phyloP scores from a whole-genome alignment of 2,888 invertebrate species.

The Tinea semifulvella region DNA sequence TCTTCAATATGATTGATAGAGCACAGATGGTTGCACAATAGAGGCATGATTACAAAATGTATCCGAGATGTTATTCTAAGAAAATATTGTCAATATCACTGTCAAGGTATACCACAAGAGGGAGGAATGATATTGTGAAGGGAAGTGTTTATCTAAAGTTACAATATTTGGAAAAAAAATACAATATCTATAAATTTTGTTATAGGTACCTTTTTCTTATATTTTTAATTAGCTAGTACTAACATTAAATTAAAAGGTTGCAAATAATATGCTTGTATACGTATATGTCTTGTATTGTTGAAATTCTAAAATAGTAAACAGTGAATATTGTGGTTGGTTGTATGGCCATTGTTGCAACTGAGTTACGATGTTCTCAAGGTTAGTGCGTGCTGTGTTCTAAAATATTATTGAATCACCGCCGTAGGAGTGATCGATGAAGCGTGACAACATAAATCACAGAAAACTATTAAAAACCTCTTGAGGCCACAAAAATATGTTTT shows the following conservation, averaged over 20 bases:
- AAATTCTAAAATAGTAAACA: too few relatives aligned
- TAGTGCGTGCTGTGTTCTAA: neutral
- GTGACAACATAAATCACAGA: constrained; percentile 42
- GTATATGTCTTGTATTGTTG: too few relatives aligned
- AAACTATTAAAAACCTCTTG: constrained; percentile 47
- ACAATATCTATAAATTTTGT: too few relatives aligned
- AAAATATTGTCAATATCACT: constrained; percentile 30
- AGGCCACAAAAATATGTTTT: constrained; percentile 33
- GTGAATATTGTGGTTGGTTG: too few relatives aligned
- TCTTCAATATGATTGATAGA: constrained; percentile 43
- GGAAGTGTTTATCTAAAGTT: constrained; percentile 6
- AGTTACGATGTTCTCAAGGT: neutral
- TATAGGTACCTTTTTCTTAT: too few relatives aligned
- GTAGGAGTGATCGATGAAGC: constrained; percentile 51
- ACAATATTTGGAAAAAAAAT: too few relatives aligned
- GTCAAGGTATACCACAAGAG: constrained; percentile 4
- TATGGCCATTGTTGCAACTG: too few relatives aligned
- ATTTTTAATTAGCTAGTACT: too few relatives aligned
- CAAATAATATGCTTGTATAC: too few relatives aligned
- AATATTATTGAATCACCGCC: neutral
- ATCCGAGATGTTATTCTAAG: constrained; percentile 33
- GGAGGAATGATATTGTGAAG: neutral
- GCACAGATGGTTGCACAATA: constrained; percentile 50
- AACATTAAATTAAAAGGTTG: too few relatives aligned
- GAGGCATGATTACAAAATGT: constrained; percentile 35